Evolutionary conservation across 2,797 vertebrate genomes (phyloP), one percentile per base, ranked within the genome.

Genomic region (Craterocephalus amniculus): DNA sequence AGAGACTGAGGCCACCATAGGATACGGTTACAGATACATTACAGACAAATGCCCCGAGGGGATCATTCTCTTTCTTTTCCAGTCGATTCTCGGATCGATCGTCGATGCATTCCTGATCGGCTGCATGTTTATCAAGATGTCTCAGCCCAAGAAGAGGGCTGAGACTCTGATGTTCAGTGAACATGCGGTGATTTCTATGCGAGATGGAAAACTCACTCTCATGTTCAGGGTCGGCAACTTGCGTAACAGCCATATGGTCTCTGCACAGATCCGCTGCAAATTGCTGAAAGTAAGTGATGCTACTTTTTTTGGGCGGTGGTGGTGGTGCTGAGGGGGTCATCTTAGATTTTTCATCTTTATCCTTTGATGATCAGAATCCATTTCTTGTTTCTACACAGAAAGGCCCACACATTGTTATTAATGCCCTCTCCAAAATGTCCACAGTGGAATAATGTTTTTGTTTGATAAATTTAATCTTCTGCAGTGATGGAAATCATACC

Each of bases 101-200:
- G 98, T 99, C 81, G 98, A 99, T 73, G 98, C 97, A 56, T 99
- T 99, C 88, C 89, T 99, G 85, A 98, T 99, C 78, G 97, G 98
- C 83, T 99, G 98, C 91, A 99, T 99, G 97, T 99, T 99, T 83
- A 99, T 99, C 90, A 99, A 99, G 94, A 99, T 99, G 98, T 99
- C 98, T 34, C 98, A 99, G 91, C 98, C 98, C 85, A 99, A 99
- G 92, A 99, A 99, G 81, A 84, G 98, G 87, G 98, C 97, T 0
- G 98, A 99, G 94, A 99, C 98, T 7, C 86, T 99, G 70, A 99
- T 99, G 98, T 99, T 99, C 86, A 99, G 98, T 61, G 97, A 99
- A 85, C 95, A 98, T 63, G 97, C 98, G 1, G 97, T 82, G 61
- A 98, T 99, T 88, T 99, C 98, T 63, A 97, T 98, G 97, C 94